Percentiles rank a stretch among this genome's conserved stretches.
Evolutionary conservation across 30 jellyfish, hydroid and myxozoan genomes (phyloP).

Genomic region (Nemopilema nomurai): DNA sequence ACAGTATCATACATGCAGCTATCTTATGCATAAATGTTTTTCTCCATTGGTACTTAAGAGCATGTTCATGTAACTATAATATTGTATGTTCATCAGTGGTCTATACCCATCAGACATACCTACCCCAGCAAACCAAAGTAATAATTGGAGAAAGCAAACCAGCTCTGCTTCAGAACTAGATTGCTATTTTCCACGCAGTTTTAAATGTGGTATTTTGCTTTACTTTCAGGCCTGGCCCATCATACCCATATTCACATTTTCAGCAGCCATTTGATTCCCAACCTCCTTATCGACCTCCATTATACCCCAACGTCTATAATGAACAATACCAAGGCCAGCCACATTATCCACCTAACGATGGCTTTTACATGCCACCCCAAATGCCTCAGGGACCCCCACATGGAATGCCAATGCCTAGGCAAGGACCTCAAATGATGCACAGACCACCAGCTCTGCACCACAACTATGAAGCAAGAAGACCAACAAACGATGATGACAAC

Average conservation of each 20-base stretch:
- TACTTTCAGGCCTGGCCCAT: slow-evolving; percentile 50
- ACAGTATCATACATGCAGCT: too few relatives aligned
- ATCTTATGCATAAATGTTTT: too few relatives aligned
- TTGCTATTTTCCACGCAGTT: too few relatives aligned
- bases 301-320: slow-evolving; percentile 17
- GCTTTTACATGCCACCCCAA: slow-evolving; percentile 19
- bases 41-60: too few relatives aligned
- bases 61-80: too few relatives aligned
- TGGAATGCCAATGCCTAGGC: not conserved
- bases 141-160: too few relatives aligned
- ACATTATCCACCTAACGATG: slow-evolving; percentile 21
- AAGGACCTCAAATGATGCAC: not conserved
- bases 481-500: slow-evolving; percentile 36
- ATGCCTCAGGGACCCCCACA: slow-evolving; percentile 4
- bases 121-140: too few relatives aligned
- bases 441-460: slow-evolving; percentile 1
- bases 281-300: slow-evolving; percentile 16
- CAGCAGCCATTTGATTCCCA: slow-evolving; percentile 25
- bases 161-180: too few relatives aligned
- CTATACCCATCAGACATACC: too few relatives aligned
- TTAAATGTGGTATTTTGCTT: too few relatives aligned
- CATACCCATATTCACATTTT: slow-evolving; percentile 32
- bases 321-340: slow-evolving; percentile 1
- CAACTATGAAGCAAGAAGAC: slow-evolving; percentile 47
- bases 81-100: too few relatives aligned